Conservation (phyloP, 2,113 vertebrate genomes). For the Engraulis encrasicolus region DNA sequence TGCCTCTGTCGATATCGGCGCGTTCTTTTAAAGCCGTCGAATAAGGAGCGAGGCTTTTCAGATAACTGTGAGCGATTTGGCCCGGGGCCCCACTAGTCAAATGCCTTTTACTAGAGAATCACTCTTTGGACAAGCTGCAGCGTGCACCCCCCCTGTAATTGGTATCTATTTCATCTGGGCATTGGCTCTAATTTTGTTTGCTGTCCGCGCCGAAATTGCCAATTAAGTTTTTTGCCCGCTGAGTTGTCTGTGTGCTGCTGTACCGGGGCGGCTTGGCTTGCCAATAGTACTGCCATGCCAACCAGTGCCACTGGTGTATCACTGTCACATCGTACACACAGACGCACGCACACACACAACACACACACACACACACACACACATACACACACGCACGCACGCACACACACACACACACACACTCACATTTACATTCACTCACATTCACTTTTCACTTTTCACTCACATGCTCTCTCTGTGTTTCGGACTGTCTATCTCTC, state of each 20-base stretch:
- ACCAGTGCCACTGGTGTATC: not conserved
- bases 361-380: not conserved
- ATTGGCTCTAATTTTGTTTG: slow-evolving; percentile 19
- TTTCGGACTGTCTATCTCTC: too few species aligned
- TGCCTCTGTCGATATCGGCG: not conserved
- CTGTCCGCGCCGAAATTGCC: not conserved
- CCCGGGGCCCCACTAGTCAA: not conserved
- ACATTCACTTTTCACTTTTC: not conserved
- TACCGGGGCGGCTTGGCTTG: not conserved
- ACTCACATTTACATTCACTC: not conserved
- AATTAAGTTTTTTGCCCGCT: not conserved
- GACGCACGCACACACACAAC: not conserved
- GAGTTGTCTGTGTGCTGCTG: not conserved
- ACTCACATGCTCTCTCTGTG: too few species aligned
- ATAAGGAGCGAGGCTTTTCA: not conserved
- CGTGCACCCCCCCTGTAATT: slow-evolving; percentile 16
- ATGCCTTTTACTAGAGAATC: slow-evolving; percentile 18
- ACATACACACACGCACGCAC: not conserved
- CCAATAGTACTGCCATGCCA: not conserved
- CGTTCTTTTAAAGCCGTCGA: not conserved
- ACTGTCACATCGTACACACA: too few species aligned
- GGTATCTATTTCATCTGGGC: slow-evolving; percentile 21
- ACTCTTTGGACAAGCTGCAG: not conserved
- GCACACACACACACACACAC: not conserved
- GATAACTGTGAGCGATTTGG: slow-evolving; percentile 18